Percentiles rank a stretch among this genome's conserved stretches.
These are phyloP conservation scores for Galagoides demidoff DNA, from an alignment of 2,797 vertebrate genomes.

Conservation along the genomic window DNA sequence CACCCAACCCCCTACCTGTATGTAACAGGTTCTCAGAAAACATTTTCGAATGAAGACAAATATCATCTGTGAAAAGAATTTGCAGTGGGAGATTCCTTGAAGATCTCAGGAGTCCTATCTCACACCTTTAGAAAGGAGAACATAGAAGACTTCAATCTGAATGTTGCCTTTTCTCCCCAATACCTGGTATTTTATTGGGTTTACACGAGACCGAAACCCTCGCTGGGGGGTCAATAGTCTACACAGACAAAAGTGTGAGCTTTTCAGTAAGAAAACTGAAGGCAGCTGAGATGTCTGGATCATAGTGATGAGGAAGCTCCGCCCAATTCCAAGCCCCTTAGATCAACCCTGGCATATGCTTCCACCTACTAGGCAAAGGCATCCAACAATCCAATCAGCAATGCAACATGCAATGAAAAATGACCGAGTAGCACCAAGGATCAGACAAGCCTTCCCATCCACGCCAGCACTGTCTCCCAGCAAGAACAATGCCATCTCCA, in stretches of 20 bases:
- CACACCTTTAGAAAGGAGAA: background rate
- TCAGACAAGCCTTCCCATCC: background rate
- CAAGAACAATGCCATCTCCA: background rate
- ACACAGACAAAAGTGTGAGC: background rate
- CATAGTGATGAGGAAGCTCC: background rate
- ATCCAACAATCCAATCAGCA: constrained; percentile 3
- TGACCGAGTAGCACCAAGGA: background rate
- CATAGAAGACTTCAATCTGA: background rate
- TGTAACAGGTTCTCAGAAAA: background rate
- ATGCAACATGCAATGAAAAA: background rate
- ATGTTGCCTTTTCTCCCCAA: background rate
- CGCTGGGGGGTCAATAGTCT: background rate
- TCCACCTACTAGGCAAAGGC: background rate
- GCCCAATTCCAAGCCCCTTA: constrained; percentile 6
- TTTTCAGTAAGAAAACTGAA: constrained; percentile 47
- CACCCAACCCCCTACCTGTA: background rate
- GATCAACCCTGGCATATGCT: background rate
- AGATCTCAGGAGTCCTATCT: background rate
- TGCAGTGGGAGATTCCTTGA: background rate
- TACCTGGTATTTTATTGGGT: background rate
- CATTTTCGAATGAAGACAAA: background rate
- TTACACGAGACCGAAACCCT: background rate
- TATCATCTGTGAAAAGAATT: background rate
- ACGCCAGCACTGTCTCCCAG: background rate
- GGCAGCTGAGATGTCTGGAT: background rate